phyloP scores from a whole-genome alignment of 2,888 invertebrate genomes.

The Synanthedon vespiformis region DNA sequence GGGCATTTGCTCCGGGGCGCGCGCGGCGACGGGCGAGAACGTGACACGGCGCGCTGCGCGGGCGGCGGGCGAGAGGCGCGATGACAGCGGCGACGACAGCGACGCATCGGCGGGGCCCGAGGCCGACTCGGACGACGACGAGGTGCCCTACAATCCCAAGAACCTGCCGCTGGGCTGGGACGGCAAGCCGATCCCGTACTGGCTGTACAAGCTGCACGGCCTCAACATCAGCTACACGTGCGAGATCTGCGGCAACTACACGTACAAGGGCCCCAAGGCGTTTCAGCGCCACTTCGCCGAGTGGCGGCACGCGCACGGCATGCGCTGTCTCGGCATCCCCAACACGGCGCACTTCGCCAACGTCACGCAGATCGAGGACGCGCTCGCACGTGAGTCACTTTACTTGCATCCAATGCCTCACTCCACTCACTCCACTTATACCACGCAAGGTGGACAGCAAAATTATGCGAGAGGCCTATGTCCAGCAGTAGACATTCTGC shows the following conservation, averaged over 20 bases:
- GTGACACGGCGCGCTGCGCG: conserved; percentile 98
- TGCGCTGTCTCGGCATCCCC: conserved; percentile 98
- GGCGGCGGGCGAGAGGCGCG: conserved; percentile 92
- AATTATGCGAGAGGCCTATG: too few species aligned
- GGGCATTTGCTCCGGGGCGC: conserved; percentile 85
- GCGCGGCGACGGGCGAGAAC: conserved; percentile 95
- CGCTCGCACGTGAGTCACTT: conserved; percentile 82
- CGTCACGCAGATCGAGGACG: conserved; percentile 98
- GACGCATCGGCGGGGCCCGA: conserved; percentile 84
- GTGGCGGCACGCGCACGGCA: conserved; percentile 91
- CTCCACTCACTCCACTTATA: too few species aligned
- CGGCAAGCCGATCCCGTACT: conserved; percentile 92
- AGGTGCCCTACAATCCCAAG: conserved; percentile 99
- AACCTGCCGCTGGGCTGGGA: conserved; percentile 99
- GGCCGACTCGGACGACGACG: conserved; percentile 90
- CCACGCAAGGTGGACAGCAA: too few species aligned
- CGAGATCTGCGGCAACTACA: conserved; percentile 99
- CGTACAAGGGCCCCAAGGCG: conserved; percentile 98
- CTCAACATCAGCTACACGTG: conserved; percentile 98
- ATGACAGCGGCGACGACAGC: conserved; percentile 91
- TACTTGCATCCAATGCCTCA: too few species aligned
- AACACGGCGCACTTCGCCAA: conserved; percentile 99
- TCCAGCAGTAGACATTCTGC: too few species aligned
- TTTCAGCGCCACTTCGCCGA: conserved; percentile 99
- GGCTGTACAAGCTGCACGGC: conserved; percentile 99